Evolutionary conservation across 2,888 invertebrate species (phyloP).

Genomic region (Caenorhabditis uteleia): DNA sequence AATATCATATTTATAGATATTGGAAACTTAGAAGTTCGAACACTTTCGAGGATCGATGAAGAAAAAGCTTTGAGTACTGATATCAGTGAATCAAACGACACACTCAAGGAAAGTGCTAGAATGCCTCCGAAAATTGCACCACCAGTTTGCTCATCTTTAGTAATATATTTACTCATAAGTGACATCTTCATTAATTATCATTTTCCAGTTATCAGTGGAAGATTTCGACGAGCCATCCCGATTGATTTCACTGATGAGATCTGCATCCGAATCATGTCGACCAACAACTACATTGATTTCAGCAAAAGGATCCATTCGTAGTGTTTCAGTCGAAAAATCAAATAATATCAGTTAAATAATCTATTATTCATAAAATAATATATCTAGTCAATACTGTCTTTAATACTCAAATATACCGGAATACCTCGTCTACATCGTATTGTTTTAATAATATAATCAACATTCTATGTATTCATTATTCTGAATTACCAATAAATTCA

Average conservation of each 20-base stretch:
- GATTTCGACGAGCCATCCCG: neutral
- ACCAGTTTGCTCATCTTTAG: conserved; percentile 12
- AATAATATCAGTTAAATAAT: neutral
- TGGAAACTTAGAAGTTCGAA: conserved; percentile 45
- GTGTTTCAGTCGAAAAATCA: conserved; percentile 30
- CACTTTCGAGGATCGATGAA: conserved; percentile 50
- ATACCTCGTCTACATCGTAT: too few relatives aligned
- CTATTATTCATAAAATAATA: conserved; percentile 4
- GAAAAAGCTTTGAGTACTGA: conserved; percentile 10
- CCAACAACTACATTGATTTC: conserved; percentile 16
- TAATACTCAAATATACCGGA: too few relatives aligned
- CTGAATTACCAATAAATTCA: neutral
- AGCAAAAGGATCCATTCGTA: conserved; percentile 6
- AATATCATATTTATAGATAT: too few relatives aligned
- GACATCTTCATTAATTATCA: too few relatives aligned
- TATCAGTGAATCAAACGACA: conserved; percentile 8
- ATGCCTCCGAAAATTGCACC: conserved; percentile 41
- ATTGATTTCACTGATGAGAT: conserved; percentile 1
- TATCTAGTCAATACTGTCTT: conserved; percentile 25
- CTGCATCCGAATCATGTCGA: conserved; percentile 26
- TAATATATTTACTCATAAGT: too few relatives aligned
- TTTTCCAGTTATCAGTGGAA: neutral
- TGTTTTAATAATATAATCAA: neutral
- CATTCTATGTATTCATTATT: neutral
- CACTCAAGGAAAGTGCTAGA: conserved; percentile 20